Evolutionary conservation across 2,888 invertebrate species (phyloP), one percentile per base, ranked within the genome.

Genomic region (Eurois occulta): DNA sequence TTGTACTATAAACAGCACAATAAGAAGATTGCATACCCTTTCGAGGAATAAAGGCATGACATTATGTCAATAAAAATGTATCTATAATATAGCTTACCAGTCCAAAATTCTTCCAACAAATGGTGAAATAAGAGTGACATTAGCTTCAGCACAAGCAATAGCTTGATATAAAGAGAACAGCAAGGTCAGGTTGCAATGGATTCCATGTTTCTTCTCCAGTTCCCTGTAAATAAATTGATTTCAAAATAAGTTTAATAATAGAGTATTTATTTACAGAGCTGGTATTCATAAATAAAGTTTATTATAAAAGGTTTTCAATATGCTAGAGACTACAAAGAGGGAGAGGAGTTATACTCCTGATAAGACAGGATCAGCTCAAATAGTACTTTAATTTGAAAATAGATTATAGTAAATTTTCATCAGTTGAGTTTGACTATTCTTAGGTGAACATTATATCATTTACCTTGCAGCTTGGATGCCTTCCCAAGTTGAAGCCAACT

Each of bases 401-500:
- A 66, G 13, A 35, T 35, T 32, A 32, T 24, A 24, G 16, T 32
- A 32, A 13, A 24, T 35, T 62, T 62, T 18, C 28, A 13, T 52
- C 13, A 28, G 28, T 1, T 46, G 28, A 43, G 41, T 35, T 35
- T 28, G 60, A 35, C 32, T 62, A 10, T 21, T 60, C 60, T 32
- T 35, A 11, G 1, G 21, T 21, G 21, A 67, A 67, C 18, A 66
- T 43, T 21, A 16, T 11, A 16, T 8, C 1, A 83, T 97, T 96
- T 97, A 99, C 99, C 97, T 98, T 38, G 99, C 99, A 52, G 99
- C 99, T 96, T 99, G 99, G 86, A 99, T 99, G 46, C 99, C 99
- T 97, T 99, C 99, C 99, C 99, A 99, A 0, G 99, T 99, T 1
- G 99, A 99, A 0, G 99, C 99, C 86, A 99, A 97, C 95, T 99